Evolutionary conservation across 2,113 vertebrate species (phyloP).

Genomic region (Rattus norvegicus): DNA sequence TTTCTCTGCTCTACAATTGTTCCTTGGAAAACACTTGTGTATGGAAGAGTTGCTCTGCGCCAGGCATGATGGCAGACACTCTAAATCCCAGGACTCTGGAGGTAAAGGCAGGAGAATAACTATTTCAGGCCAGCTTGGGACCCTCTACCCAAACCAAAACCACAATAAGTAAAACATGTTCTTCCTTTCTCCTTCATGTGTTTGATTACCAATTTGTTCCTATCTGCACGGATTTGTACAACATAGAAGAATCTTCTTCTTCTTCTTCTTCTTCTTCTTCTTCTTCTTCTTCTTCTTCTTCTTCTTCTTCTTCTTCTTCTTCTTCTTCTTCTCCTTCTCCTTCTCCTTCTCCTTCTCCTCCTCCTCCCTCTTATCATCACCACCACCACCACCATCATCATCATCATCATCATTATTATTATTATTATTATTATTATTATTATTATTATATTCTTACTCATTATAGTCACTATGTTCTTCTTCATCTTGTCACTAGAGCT

Average conservation of each 20-base stretch:
- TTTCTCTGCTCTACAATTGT: background rate
- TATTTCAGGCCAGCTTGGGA: background rate
- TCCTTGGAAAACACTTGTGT: background rate
- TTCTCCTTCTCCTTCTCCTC: too few species aligned
- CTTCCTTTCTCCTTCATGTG: background rate
- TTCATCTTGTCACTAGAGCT: background rate
- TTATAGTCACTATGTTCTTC: background rate
- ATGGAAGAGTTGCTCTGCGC: background rate
- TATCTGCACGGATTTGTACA: background rate
- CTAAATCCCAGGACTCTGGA: background rate
- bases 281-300: too few species aligned
- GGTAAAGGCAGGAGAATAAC: too few species aligned
- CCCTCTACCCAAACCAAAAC: background rate
- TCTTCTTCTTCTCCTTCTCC: too few species aligned
- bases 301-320: too few species aligned
- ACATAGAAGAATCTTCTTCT: background rate
- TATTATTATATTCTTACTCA: background rate
- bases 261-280: too few species aligned
- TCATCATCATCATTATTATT: too few species aligned
- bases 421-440: too few species aligned
- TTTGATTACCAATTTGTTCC: background rate
- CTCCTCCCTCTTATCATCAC: too few species aligned
- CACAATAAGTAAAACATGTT: background rate
- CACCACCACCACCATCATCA: too few species aligned
- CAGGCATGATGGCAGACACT: background rate